These are phyloP conservation scores for Erethizon dorsatum DNA, from an alignment of 2,797 vertebrate genomes.

Conservation along the genomic window DNA sequence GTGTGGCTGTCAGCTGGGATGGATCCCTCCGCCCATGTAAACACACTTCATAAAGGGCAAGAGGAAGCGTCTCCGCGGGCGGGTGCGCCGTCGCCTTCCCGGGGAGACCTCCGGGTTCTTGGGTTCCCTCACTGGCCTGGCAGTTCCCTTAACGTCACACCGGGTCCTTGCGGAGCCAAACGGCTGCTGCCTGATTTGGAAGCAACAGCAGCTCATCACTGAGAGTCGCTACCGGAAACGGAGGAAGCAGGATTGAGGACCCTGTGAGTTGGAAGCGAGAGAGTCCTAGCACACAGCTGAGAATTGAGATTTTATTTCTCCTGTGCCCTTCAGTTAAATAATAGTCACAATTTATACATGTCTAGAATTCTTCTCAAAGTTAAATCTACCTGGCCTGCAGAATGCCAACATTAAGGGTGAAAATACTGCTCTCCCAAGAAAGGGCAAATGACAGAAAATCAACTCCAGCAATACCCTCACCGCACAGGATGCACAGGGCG, in stretches of 20 bases:
- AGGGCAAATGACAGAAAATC: background rate
- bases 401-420: background rate
- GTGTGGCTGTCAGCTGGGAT: slow-evolving; percentile 94
- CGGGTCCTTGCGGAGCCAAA: background rate
- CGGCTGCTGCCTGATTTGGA: background rate
- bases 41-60: slow-evolving; percentile 90
- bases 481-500: background rate
- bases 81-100: background rate
- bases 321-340: background rate
- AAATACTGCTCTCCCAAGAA: background rate
- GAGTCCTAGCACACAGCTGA: background rate
- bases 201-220: background rate
- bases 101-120: background rate
- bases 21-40: slow-evolving; percentile 96
- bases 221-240: slow-evolving; percentile 58
- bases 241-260: background rate
- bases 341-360: background rate
- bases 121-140: background rate
- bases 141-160: background rate
- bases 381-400: background rate
- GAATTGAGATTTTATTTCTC: background rate
- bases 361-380: background rate
- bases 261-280: background rate
- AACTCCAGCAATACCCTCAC: background rate
- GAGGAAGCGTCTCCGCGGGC: slow-evolving; percentile 18